Evolutionary conservation across 2,888 invertebrate species (phyloP).

Genomic region (Craniophora ligustri): DNA sequence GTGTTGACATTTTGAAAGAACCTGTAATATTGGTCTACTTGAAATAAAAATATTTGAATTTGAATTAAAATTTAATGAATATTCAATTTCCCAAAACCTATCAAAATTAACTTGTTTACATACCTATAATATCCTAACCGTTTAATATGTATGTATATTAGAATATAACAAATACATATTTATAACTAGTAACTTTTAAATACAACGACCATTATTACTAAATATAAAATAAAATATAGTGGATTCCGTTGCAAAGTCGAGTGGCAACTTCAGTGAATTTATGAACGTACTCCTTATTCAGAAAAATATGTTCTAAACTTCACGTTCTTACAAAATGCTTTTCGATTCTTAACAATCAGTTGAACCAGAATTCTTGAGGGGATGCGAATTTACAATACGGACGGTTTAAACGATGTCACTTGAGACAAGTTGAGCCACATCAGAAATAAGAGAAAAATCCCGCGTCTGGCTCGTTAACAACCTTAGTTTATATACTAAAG

Average conservation of each 20-base stretch:
- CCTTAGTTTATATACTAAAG: conserved; percentile 60
- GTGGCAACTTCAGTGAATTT: conserved; percentile 23
- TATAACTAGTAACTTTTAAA: conserved; percentile 45
- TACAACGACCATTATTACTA: too few species aligned
- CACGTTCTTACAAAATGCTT: conserved; percentile 35
- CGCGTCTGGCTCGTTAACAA: conserved; percentile 67
- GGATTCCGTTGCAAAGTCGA: conserved; percentile 14
- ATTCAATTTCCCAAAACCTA: too few species aligned
- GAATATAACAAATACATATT: too few species aligned
- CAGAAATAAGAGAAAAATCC: conserved; percentile 63
- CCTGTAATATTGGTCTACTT: too few species aligned
- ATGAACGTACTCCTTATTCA: conserved; percentile 26
- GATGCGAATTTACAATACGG: conserved; percentile 60
- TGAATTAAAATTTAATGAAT: too few species aligned
- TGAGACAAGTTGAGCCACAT: conserved; percentile 69
- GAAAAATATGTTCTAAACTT: conserved; percentile 32
- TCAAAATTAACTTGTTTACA: too few species aligned
- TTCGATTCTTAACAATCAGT: conserved; percentile 62
- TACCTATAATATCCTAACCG: too few species aligned
- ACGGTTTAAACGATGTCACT: conserved; percentile 73
- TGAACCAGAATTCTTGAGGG: conserved; percentile 62
- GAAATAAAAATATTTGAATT: too few species aligned
- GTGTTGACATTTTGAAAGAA: too few species aligned
- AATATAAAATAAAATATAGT: too few species aligned
- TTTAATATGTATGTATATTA: too few species aligned